Percentiles rank a stretch among this genome's conserved stretches.
These are phyloP conservation scores for Columba janthina DNA, from an alignment of 2,113 vertebrate species.

Conservation along the genomic window DNA sequence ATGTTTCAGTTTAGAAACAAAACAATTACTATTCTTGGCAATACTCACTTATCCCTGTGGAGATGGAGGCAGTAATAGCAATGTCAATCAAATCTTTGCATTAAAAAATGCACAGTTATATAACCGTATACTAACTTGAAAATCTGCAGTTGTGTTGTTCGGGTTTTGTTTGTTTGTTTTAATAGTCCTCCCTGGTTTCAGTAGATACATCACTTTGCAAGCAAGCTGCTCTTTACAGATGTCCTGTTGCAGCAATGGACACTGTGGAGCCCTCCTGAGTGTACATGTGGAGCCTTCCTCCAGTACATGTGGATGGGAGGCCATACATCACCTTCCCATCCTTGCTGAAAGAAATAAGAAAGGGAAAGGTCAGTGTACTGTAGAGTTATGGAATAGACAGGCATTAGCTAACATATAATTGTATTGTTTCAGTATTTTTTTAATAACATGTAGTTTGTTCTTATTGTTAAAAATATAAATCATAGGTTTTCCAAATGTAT, in stretches of 20 bases:
- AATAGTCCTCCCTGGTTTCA: background rate
- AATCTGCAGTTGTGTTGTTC: background rate
- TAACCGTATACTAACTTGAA: background rate
- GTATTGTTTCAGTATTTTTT: background rate
- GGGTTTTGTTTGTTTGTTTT: background rate
- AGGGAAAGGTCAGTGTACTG: background rate
- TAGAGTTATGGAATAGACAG: background rate
- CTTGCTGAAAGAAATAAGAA: background rate
- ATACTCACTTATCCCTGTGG: background rate
- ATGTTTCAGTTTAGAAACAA: background rate
- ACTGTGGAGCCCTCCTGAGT: background rate
- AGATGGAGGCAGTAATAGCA: background rate
- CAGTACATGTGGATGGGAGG: background rate
- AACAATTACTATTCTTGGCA: background rate
- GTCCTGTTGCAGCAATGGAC: background rate
- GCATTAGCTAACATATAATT: background rate
- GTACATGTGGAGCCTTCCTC: too few relatives aligned
- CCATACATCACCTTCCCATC: background rate
- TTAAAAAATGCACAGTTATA: background rate
- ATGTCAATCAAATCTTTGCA: background rate
- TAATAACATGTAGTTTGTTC: background rate
- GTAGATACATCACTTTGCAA: background rate
- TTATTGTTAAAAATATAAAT: background rate
- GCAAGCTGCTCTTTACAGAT: background rate
- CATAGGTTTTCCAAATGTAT: background rate